A percentile compares a stretch with the other conserved stretches of the same genome.
phyloP scores from a whole-genome alignment of 2,797 vertebrate genomes.

The Sebastes matsubarae region DNA sequence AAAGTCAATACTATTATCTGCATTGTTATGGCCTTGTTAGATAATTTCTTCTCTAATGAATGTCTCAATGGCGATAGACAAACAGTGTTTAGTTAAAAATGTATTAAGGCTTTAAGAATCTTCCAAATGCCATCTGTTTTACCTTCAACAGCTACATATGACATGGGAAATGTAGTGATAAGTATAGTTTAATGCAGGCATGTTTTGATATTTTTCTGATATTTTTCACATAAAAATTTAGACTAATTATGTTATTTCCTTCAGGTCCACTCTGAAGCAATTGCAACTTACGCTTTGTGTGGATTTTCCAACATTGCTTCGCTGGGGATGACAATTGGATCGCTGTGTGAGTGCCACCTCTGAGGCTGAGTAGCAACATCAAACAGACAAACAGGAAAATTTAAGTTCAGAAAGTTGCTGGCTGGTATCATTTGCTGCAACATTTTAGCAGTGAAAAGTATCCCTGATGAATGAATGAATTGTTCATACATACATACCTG shows the following conservation, averaged over 20 bases:
- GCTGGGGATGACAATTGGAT: constrained; percentile 84
- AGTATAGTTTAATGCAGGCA: neutral
- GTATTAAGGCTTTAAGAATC: neutral
- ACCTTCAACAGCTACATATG: neutral
- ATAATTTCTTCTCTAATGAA: neutral
- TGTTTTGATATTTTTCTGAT: neutral
- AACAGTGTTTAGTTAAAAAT: neutral
- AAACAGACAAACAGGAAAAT: too few species aligned
- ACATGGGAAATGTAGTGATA: neutral
- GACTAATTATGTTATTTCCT: neutral
- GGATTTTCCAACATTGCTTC: constrained; percentile 90
- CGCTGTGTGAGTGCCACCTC: constrained; percentile 82
- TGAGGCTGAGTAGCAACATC: neutral
- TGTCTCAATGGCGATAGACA: neutral
- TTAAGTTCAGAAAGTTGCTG: too few species aligned
- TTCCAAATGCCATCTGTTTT: neutral
- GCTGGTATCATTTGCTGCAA: too few species aligned
- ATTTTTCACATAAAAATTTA: neutral
- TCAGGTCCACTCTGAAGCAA: constrained; percentile 89
- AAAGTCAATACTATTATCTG: neutral
- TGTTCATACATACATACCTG: neutral
- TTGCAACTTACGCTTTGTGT: constrained; percentile 90
- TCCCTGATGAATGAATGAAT: neutral
- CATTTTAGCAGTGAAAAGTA: too few species aligned
- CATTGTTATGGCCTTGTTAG: neutral